These are phyloP conservation scores for Diplodus sargus DNA, from an alignment of 2,797 vertebrate genomes.

Conservation along the genomic window DNA sequence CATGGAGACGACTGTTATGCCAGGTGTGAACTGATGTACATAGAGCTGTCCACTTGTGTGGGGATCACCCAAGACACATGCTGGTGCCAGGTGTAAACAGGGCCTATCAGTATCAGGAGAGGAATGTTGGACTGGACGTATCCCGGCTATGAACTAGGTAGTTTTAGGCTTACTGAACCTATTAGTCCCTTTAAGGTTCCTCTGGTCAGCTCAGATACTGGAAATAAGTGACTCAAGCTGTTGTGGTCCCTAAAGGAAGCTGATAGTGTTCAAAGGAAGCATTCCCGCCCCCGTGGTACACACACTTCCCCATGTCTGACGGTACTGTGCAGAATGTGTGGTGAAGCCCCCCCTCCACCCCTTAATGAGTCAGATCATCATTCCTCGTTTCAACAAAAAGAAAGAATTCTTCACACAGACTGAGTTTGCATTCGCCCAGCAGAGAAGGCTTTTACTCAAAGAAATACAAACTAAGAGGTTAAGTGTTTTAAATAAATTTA, in stretches of 20 bases:
- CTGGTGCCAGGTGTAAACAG: too few relatives aligned
- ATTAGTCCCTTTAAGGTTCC: neutral
- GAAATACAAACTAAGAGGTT: constrained; percentile 74
- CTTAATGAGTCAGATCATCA: neutral
- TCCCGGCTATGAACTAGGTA: neutral
- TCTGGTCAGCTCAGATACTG: neutral
- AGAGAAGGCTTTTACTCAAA: constrained; percentile 58
- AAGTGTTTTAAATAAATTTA: constrained; percentile 88
- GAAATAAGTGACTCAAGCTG: constrained; percentile 5
- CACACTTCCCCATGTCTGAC: constrained; percentile 31
- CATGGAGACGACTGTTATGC: too few relatives aligned
- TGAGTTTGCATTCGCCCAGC: constrained; percentile 33
- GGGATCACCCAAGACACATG: too few relatives aligned
- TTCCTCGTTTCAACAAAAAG: neutral
- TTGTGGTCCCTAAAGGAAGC: constrained; percentile 1
- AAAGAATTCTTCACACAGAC: constrained; percentile 6
- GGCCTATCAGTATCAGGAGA: neutral
- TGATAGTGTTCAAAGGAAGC: constrained; percentile 8
- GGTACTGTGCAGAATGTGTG: constrained; percentile 12
- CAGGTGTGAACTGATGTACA: too few relatives aligned
- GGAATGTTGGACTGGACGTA: neutral
- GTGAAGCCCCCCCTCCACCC: neutral
- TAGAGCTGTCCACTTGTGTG: too few relatives aligned
- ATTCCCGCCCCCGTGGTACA: neutral
- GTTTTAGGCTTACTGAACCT: neutral